Evolutionary conservation across 92 coral and sea anemone species (phyloP), one percentile per base, ranked within the genome.

Genomic region (Parazoanthus darwini): DNA sequence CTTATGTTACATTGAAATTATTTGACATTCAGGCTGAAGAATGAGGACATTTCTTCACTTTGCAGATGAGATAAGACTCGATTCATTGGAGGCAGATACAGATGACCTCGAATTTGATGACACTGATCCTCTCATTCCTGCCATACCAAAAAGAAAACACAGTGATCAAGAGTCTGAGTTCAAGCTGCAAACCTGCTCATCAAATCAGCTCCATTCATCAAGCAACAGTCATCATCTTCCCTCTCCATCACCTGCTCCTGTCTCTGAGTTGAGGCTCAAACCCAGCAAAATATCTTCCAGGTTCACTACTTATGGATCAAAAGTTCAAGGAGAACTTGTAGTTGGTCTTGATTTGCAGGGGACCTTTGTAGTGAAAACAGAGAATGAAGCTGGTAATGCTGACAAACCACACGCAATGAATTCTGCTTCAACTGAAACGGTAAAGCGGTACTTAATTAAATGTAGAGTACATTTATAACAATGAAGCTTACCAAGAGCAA

Each of bases 31-130:
- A 54, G 20, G 59, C 20, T 13, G 16, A 10, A 51, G 59, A 54
- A 13, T 54, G 20, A 63, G 8, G 25, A 20, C 25, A 63, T 4
- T 20, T 63, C 48, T 29, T 36, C 14, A 42, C 51, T 4, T 38
- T 76, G 54, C 79, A 84, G 87, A 51, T n/a, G 87, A 84, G 25
- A 71, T 71, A 48, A 70, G 87, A 74, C 78, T 84, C 10, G 87
- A 84, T 16, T 29, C 87, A 16, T 71, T 84, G 7, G 87, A 84
- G 79, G 87, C 50, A 68, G 87, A 71, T 13, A 33, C 67, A 70
- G 78, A 72, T 46, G 67, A 43, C 20, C 6, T 84, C 8, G 39
- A 82, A 2, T 6, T 44, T 50, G 15, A 15, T 43, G 87, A 84
- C 39, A 84, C 67, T 46, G 67, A 46, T 16, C 87, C 66, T 23